These are phyloP conservation scores for Parus major DNA, from an alignment of 2,113 vertebrate genomes.

Conservation along the genomic window DNA sequence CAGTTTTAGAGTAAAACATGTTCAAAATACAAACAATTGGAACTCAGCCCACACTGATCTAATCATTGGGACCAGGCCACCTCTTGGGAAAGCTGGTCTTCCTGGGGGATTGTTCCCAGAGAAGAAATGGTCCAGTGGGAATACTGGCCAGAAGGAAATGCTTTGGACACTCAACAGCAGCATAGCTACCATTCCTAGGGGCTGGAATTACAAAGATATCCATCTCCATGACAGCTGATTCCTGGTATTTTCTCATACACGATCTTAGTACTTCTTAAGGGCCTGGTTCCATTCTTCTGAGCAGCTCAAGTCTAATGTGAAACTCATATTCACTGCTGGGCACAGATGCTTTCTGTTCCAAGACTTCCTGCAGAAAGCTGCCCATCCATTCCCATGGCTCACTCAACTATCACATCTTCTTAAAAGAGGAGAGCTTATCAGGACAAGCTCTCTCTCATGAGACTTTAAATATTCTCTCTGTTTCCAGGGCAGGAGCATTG, in stretches of 20 bases:
- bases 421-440: not conserved
- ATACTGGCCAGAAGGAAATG: not conserved
- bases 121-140: not conserved
- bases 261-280: not conserved
- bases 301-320: not conserved
- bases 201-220: not conserved
- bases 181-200: not conserved
- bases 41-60: not conserved
- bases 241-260: not conserved
- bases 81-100: not conserved
- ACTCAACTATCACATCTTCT: not conserved
- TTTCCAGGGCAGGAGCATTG: not conserved
- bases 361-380: not conserved
- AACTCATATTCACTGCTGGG: not conserved
- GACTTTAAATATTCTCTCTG: not conserved
- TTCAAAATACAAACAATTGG: not conserved
- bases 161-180: not conserved
- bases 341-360: not conserved
- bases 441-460: not conserved
- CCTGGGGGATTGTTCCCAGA: not conserved
- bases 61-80: accelerated
- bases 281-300: not conserved
- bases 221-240: accelerated
- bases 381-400: not conserved
- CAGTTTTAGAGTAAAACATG: not conserved